A percentile compares a stretch with the other conserved stretches of the same genome.
Conservation (phyloP, 2,888 invertebrate genomes). For the Chydorus sphaericus region DNA sequence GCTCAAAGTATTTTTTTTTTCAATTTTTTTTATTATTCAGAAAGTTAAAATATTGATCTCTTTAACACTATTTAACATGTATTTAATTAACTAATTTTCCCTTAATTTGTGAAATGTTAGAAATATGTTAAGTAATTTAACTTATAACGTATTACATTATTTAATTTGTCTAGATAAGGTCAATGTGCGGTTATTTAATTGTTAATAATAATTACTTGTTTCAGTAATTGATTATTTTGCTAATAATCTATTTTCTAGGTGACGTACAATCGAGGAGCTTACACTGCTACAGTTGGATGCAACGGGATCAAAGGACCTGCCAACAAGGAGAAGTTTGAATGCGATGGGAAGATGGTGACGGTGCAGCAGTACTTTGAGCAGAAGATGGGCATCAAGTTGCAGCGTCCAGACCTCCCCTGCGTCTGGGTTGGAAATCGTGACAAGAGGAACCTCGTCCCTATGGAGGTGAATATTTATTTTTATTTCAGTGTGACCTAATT, state of each 20-base stretch:
- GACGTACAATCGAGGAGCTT: conserved; percentile 16
- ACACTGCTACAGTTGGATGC: conserved; percentile 33
- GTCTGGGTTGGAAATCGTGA: conserved; percentile 57
- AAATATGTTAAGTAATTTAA: no score
- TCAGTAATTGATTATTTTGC: no score
- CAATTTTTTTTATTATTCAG: no score
- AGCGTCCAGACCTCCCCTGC: conserved; percentile 58
- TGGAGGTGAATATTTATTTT: conserved; percentile 56
- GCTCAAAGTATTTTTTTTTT: conserved; percentile 1
- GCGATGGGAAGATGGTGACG: conserved; percentile 26
- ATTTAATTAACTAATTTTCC: no score
- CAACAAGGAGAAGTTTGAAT: conserved; percentile 19
- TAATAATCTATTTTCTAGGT: conserved; percentile 10
- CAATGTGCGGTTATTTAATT: not conserved
- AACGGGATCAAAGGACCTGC: conserved; percentile 32
- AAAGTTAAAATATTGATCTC: no score
- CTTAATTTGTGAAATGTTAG: no score
- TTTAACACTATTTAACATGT: no score
- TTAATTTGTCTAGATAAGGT: no score
- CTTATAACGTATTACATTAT: no score
- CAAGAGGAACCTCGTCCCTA: conserved; percentile 60
- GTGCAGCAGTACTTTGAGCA: conserved; percentile 34
- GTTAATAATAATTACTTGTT: no score
- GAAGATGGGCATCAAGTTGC: conserved; percentile 34
- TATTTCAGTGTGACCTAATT: no score